A percentile compares a stretch with the other conserved stretches of the same genome.
Conservation (phyloP, 2,888 invertebrate genomes). For the Allacma fusca region DNA sequence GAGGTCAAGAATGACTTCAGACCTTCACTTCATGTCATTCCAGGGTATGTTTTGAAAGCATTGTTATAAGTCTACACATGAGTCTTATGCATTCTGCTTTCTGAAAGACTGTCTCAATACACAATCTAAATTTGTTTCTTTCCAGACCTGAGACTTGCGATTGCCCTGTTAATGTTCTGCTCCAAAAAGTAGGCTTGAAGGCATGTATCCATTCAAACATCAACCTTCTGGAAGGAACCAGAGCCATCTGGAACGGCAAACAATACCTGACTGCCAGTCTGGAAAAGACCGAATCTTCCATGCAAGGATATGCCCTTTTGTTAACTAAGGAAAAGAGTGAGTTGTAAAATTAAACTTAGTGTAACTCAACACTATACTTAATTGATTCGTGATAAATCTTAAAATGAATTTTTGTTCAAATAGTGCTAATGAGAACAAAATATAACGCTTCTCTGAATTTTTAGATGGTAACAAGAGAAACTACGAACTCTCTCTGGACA, state of each 20-base stretch:
- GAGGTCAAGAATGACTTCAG: conserved; percentile 18
- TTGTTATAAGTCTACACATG: no score
- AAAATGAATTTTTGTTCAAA: no score
- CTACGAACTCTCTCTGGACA: conserved; percentile 24
- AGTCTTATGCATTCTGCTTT: no score
- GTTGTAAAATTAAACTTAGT: no score
- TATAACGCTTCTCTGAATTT: no score
- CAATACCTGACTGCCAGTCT: conserved; percentile 25
- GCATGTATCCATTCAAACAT: conserved; percentile 44
- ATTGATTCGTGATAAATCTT: no score
- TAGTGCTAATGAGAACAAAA: no score
- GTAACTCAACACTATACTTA: no score
- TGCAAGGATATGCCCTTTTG: conserved; percentile 33
- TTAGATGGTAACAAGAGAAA: conserved; percentile 25
- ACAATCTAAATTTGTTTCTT: no score
- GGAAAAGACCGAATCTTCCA: conserved; percentile 33
- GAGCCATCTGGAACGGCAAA: not conserved
- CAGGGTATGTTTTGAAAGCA: conserved; percentile 3
- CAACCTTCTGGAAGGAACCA: conserved; percentile 37
- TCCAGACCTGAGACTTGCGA: not conserved
- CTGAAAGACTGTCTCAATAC: no score
- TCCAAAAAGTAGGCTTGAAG: conserved; percentile 31
- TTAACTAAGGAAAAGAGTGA: conserved; percentile 16
- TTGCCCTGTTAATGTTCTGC: not conserved
- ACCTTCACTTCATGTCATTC: conserved; percentile 14